Base-by-base conservation (phyloP, 2,113 vertebrate genomes). In the Oncorhynchus masou region DNA sequence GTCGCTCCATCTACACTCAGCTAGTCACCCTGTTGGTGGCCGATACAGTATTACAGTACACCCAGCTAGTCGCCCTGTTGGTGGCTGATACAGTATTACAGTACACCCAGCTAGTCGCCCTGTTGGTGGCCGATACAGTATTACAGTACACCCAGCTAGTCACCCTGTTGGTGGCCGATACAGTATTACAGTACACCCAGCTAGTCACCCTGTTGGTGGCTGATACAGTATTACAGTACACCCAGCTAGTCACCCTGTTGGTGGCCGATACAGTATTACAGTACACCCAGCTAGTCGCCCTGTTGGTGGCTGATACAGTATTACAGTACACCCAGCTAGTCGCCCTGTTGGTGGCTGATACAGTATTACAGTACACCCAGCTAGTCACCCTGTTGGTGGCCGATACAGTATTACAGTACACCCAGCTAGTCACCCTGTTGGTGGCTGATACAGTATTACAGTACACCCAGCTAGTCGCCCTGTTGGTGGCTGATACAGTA, bases 41-140 rank as follows among this genome's bases (percentile, higher is more conserved):
- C 54, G 39, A 9, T 39, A 9, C 8, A 9, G 8, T 39, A 9
- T 39, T 39, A 39, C 39, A 39, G 12, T 60, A 69, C 25, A 24
- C n/a, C 84, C 90, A 91, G n/a, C n/a, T n/a, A n/a, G n/a, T n/a
- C n/a, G 11, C 70, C 70, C 51, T 71, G 70, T 15, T 16, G 22
- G 70, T 27, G 48, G 22, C 9, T 51, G 39, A 9, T 39, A 9
- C 8, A 9, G 8, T 39, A 9, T 39, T 39, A 39, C 39, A 39
- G 12, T 60, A 69, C 25, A 24, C n/a, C 84, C 90, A 91, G n/a
- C n/a, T n/a, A n/a, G n/a, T n/a, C n/a, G 11, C 70, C 70, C 51
- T 71, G 70, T 15, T 16, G 22, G 70, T 27, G 48, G 22, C 9
- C 54, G 39, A 9, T 39, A 9, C 8, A 9, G 8, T 39, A 9